A percentile compares a stretch with the other conserved stretches of the same genome.
These are phyloP conservation scores for Calosoma granatense DNA, from an alignment of 1,140 invertebrate genomes.

Conservation along the genomic window DNA sequence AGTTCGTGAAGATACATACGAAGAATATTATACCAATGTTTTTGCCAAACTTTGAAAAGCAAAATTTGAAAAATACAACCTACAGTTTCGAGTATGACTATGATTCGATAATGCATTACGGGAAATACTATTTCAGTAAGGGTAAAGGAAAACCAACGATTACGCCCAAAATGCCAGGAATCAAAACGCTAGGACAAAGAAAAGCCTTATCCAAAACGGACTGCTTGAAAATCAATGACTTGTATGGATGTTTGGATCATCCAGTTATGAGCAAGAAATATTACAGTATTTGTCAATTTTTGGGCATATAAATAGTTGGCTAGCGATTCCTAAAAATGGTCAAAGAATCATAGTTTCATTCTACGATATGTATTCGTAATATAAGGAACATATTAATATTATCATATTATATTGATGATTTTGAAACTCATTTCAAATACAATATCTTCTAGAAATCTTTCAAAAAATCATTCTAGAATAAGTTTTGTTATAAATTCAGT, in stretches of 20 bases:
- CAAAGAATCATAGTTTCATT: no score
- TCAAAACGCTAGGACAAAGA: conserved; percentile 44
- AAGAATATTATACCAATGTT: conserved; percentile 47
- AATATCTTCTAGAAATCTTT: no score
- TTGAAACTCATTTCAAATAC: no score
- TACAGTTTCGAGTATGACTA: conserved; percentile 59
- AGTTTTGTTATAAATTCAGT: no score
- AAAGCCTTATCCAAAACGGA: conserved; percentile 52
- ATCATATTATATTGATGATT: no score
- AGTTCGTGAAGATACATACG: conserved; percentile 44
- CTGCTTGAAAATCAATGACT: conserved; percentile 58
- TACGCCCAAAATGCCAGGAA: conserved; percentile 41
- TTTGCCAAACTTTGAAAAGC: conserved; percentile 48
- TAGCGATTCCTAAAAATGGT: no score
- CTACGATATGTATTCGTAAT: no score
- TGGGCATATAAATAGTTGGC: conserved; percentile 48
- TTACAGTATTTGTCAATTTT: conserved; percentile 46
- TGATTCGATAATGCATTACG: conserved; percentile 66
- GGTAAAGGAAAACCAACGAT: conserved; percentile 47
- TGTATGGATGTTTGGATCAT: conserved; percentile 53
- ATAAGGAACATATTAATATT: no score
- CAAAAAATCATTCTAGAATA: no score
- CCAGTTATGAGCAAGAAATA: conserved; percentile 45
- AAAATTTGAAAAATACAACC: conserved; percentile 48
- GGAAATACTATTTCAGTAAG: conserved; percentile 45